Base-by-base conservation (phyloP, 2,888 invertebrate genomes). In the Alloscopus bannaensis region DNA sequence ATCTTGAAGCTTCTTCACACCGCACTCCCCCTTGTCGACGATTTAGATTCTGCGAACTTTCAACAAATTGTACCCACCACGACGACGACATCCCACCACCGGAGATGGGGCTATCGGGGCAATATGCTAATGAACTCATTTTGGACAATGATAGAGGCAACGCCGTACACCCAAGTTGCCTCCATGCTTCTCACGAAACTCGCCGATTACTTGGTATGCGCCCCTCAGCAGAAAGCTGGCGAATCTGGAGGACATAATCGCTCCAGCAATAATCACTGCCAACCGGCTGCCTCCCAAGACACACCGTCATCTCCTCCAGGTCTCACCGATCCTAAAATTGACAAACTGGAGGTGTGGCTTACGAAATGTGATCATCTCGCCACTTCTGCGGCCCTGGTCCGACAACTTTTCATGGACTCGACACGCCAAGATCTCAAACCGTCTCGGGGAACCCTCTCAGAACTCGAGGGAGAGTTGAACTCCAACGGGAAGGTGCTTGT, bases 121-220 rank as follows among this genome's bases (percentile, higher is more conserved):
- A n/a, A n/a, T n/a, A n/a, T n/a, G n/a, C n/a, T 52, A 86, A 29
- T 77, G 71, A 52, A 69, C 22, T 62, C 75, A 20, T 66, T 70
- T 20, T 68, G 64, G 66, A 40, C 70, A 0, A 40, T 73, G 2
- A 75, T 76, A 1, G 85, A 87, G n/a, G 85, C 87, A 3, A 87
- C 87, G 62, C 87, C 88, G 11, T 87, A 88, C 3, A 87, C 87
- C 26, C 87, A 87, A 66, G 88, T 89, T 64, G 87, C 87, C 59
- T 87, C 87, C 55, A 86, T 88, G 24, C 85, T 88, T 20, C 86
- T 88, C 62, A 88, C 88, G 20, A 88, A 88, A 71, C 86, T 89
- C 18, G 88, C 88, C 2, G 89, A 89, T 81, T 88, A 88, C 77
- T 85, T 88, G 3, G 88, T 88, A 31, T 88, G 88, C 70, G 88